Percentiles rank a stretch among this genome's conserved stretches.
Conservation (phyloP, 1,140 invertebrate genomes). For the Zeugodacus cucurbitae region DNA sequence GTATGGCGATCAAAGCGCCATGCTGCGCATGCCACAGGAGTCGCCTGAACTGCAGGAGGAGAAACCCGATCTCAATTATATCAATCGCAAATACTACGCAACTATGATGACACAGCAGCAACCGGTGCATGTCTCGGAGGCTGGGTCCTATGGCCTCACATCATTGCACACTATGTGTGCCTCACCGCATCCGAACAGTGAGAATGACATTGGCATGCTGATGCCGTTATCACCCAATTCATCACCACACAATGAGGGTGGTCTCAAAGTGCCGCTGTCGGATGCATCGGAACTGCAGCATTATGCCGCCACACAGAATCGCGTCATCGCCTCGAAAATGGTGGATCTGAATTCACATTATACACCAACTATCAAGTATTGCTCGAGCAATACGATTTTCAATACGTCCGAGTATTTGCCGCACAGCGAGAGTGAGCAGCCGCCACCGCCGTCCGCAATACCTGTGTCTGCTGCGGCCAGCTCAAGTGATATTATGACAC, state of each 20-base stretch:
- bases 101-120: constrained; percentile 46
- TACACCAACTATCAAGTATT: constrained; percentile 63
- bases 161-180: constrained; percentile 53
- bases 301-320: constrained; percentile 41
- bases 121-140: neutral
- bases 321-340: constrained; percentile 27
- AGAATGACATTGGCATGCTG: constrained; percentile 51
- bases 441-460: constrained; percentile 21
- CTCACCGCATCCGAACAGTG: constrained; percentile 52
- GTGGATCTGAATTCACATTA: constrained; percentile 58
- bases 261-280: constrained; percentile 50
- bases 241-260: constrained; percentile 30
- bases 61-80: constrained; percentile 57
- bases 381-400: constrained; percentile 56
- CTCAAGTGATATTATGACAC: constrained; percentile 34
- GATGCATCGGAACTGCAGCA: constrained; percentile 56
- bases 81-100: constrained; percentile 61
- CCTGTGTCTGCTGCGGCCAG: neutral
- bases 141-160: constrained; percentile 43
- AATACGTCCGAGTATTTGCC: constrained; percentile 47
- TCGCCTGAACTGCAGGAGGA: constrained; percentile 60
- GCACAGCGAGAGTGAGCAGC: constrained; percentile 51
- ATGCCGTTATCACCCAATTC: neutral
- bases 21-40: constrained; percentile 49
- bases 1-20: neutral